Base-by-base conservation (phyloP, 2,888 invertebrate genomes). In the Sarcophaga rosellei region DNA sequence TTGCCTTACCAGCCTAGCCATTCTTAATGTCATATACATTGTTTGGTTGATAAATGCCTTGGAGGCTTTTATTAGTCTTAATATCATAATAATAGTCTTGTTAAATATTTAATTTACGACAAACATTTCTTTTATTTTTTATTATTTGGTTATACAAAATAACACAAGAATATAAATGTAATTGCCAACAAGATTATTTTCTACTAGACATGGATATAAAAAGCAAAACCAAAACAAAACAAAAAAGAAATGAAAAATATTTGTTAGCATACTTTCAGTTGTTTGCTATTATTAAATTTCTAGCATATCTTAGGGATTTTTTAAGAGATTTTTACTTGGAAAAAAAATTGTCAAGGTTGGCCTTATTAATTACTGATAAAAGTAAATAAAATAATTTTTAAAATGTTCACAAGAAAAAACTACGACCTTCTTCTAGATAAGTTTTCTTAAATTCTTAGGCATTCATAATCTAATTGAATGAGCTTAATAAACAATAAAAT, bases 81-180 rank as follows among this genome's bases (percentile, higher is more conserved):
- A 70, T 65, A 23, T 69, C 68, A 73, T 76, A 73, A 84, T 66
- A 72, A 65, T 62, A 15, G 53, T 79, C 79, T 84, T 79, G 75
- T 80, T 84, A 75, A 84, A 80, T 80, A 75, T 84, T 84, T 84
- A 84, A 84, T 84, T 84, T 75, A 70, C 59, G 74, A 68, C 59
- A 15, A 53, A 15, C 12, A 35, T 35, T 35, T 15, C 10, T 17
- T 53, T 53, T 53, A 53, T 53, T 53, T 53, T 12, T 15, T 47
- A 15, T 35, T 35, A 6, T 70, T 17, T 17, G 17, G 12, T 69
- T 45, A 1, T n/a, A 17, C 6, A 44, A 15, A 47, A 25, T 20
- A 59, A 57, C 25, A n/a, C 25, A 44, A 59, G 17, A 73, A 61
- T 53, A 4, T 20, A 73, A 73, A 62, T 59, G 21, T 61, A 44